Base-by-base conservation (phyloP, 2,888 invertebrate species). In the Chaetoderma sp. region DNA sequence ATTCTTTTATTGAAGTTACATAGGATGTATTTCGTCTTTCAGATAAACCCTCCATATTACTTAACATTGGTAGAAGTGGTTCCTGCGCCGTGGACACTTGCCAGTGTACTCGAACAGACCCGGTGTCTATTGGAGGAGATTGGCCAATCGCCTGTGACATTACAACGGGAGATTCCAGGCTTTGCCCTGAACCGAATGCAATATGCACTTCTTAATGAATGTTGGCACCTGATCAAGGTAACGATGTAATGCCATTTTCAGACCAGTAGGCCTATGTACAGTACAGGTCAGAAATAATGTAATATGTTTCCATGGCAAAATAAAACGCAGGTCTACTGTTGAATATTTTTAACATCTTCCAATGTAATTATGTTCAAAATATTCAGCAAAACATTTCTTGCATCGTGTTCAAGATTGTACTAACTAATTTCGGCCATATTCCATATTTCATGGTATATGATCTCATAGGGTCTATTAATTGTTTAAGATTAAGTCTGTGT, bases 11-110 rank as follows among this genome's bases (percentile, higher is more conserved):
- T n/a, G n/a, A n/a, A n/a, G n/a, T n/a, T n/a, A n/a, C n/a, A n/a
- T n/a, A n/a, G n/a, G n/a, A n/a, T n/a, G n/a, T n/a, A 16, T 47
- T 50, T 44, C 2, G 13, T 59, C 57, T 47, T 60, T 56, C 75
- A 91, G 86, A 94, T 96, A 1, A 98, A 98, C 86, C 98, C 98
- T 4, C 98, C 98, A 0, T 97, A 97, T 86, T 97, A 95, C 84
- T 94, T 96, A 27, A 96, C 96, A 0, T 88, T 98, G 49, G 95
- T 96, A 0, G 98, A 98, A 88, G 89, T 98, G 16, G 94, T 97
- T 0, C 97, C 97, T 0, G 94, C 96, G 0, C 94, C 95, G 4
- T 96, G 95, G 95, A 98, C 98, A 0, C 91, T 92, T 58, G 89
- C 91, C 0, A 92, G 92, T 68, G 91, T 94, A 10, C 90, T 93